Conservation (phyloP, 2,888 invertebrate genomes). For the Tinea trinotella region DNA sequence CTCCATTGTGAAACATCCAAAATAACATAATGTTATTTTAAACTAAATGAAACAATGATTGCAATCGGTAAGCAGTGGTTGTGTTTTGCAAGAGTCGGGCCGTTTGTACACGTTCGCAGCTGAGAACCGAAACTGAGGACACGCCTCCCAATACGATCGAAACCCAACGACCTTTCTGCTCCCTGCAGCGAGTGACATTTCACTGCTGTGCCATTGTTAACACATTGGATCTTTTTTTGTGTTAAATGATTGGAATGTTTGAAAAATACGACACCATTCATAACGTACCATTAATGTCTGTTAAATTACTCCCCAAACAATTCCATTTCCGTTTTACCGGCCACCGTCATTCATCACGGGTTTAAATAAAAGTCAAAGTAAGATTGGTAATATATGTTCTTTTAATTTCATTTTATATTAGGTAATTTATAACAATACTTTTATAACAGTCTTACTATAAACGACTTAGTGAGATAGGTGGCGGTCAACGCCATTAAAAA, state of each 20-base stretch:
- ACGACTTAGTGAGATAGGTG: slow-evolving; percentile 60
- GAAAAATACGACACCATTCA: background rate
- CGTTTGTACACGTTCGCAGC: slow-evolving; percentile 8
- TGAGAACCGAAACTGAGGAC: slow-evolving; percentile 15
- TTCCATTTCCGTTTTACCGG: background rate
- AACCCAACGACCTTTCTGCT: slow-evolving; percentile 33
- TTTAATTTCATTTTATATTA: slow-evolving; percentile 54
- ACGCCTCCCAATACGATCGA: slow-evolving; percentile 4
- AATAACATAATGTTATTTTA: background rate
- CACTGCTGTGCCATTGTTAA: slow-evolving; percentile 26
- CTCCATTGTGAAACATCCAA: background rate
- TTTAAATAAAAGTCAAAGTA: background rate
- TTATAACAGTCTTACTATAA: slow-evolving; percentile 69
- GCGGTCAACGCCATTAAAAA: slow-evolving; percentile 51
- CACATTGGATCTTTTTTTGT: background rate
- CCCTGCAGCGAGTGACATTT: slow-evolving; percentile 35
- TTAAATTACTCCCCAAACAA: background rate
- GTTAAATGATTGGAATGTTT: background rate
- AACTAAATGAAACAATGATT: slow-evolving; percentile 9
- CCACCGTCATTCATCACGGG: background rate
- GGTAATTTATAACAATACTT: slow-evolving; percentile 68
- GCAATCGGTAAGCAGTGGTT: background rate
- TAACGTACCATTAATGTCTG: background rate
- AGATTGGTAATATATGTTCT: slow-evolving; percentile 4
- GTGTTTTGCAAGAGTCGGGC: background rate